These are phyloP conservation scores for Bombus cullumanus DNA, from an alignment of 1,140 invertebrate genomes.

Conservation along the genomic window DNA sequence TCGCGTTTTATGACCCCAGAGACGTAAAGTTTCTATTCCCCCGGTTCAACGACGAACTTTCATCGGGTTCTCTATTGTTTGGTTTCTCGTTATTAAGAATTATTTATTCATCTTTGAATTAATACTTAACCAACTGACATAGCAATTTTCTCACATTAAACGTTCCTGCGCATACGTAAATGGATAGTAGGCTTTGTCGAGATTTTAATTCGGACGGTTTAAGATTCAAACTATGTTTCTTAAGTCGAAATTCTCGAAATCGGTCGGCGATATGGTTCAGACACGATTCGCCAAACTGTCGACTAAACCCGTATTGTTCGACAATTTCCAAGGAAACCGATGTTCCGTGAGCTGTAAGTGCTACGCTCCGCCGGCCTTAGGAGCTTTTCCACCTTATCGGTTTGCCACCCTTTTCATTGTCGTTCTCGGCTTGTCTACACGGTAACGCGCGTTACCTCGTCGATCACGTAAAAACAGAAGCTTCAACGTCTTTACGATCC, in stretches of 20 bases:
- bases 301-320: not conserved
- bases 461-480: slow-evolving; percentile 18
- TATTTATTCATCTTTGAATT: not conserved
- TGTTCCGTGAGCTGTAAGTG: slow-evolving; percentile 43
- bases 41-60: not conserved
- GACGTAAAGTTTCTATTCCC: not conserved
- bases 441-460: slow-evolving; percentile 17
- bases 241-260: not conserved
- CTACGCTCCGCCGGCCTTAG: slow-evolving; percentile 50
- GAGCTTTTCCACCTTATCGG: slow-evolving; percentile 61
- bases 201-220: too few species aligned
- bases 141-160: too few species aligned
- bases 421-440: slow-evolving; percentile 13
- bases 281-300: not conserved
- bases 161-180: too few species aligned
- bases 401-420: slow-evolving; percentile 46
- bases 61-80: not conserved
- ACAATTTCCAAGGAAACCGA: slow-evolving; percentile 44
- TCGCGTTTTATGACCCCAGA: too few species aligned
- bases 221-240: too few species aligned
- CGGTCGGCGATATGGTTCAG: not conserved
- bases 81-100: not conserved
- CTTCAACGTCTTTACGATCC: not conserved
- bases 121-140: too few species aligned
- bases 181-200: too few species aligned